phyloP scores from a whole-genome alignment of 1,140 invertebrate species.

The Metaphire vulgaris region DNA sequence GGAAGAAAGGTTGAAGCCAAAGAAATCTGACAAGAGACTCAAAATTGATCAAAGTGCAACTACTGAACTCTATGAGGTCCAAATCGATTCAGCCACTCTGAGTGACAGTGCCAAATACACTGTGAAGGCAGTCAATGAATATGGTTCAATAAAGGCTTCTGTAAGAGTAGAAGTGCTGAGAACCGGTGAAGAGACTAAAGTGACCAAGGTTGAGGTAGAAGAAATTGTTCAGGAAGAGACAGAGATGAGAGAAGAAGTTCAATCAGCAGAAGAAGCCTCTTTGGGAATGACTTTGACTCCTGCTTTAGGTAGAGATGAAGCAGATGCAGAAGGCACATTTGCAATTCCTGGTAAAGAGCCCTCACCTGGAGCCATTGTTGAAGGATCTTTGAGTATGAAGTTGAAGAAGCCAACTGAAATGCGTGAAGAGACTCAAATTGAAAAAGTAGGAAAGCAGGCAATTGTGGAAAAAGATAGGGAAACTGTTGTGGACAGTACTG shows the following conservation, averaged over 20 bases:
- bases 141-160: background rate
- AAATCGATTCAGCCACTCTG: background rate
- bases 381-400: background rate
- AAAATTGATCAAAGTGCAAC: background rate
- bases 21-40: conserved; percentile 12
- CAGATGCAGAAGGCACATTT: background rate
- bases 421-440: no score
- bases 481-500: no score
- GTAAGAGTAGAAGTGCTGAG: background rate
- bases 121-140: background rate
- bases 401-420: background rate
- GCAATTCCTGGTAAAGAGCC: background rate
- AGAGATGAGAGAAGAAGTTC: background rate
- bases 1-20: conserved; percentile 9
- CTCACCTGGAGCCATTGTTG: background rate
- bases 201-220: background rate
- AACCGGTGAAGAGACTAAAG: background rate
- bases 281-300: background rate
- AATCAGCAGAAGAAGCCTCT: background rate
- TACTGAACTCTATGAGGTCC: background rate
- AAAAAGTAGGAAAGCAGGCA: no score
- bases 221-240: background rate
- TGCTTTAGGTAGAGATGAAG: background rate
- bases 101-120: conserved; percentile 16
- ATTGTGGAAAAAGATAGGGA: no score